Percentiles rank a stretch among this genome's conserved stretches.
Conservation (phyloP, 2,888 invertebrate species). For the Blomia tropicalis region DNA sequence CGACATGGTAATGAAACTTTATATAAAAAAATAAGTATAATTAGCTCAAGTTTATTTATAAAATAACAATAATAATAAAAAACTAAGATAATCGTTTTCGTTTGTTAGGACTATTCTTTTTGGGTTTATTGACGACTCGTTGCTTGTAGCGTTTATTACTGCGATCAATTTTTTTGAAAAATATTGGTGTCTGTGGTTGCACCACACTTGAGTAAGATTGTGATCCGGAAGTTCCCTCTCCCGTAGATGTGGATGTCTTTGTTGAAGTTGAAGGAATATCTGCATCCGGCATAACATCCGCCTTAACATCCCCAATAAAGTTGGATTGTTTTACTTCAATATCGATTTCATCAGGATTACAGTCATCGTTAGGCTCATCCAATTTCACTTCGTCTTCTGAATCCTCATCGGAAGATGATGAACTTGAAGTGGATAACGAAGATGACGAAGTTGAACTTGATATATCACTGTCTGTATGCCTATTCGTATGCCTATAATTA, state of each 20-base stretch:
- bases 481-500: too few relatives aligned
- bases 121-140: not conserved
- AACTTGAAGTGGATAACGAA: not conserved
- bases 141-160: not conserved
- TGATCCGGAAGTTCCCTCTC: too few relatives aligned
- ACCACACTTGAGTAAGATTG: too few relatives aligned
- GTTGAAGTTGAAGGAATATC: not conserved
- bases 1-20: too few relatives aligned
- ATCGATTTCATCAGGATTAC: not conserved
- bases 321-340: not conserved
- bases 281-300: not conserved
- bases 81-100: not conserved
- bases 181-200: too few relatives aligned
- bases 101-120: not conserved
- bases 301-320: not conserved
- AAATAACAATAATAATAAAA: not conserved
- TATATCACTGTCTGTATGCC: not conserved
- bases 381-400: not conserved
- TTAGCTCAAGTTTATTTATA: not conserved
- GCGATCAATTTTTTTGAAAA: not conserved
- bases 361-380: not conserved
- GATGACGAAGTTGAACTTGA: not conserved
- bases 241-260: not conserved
- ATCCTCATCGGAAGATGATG: slow-evolving; percentile 4
- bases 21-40: too few relatives aligned